Base-by-base conservation (phyloP, 2,113 vertebrate genomes). In the Perccottus glenii region DNA sequence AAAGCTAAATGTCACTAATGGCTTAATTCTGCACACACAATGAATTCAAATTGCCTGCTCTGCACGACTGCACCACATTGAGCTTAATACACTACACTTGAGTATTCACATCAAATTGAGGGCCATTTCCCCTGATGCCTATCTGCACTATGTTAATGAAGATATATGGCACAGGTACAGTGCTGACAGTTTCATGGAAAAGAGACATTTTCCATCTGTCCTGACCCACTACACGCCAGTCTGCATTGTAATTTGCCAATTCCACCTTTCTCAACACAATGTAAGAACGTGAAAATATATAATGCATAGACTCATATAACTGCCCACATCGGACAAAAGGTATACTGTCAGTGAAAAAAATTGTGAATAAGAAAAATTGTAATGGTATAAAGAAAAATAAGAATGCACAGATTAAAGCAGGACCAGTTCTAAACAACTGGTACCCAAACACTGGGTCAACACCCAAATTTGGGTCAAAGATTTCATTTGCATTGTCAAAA, bases 131-230 rank as follows among this genome's bases (percentile, higher is more conserved):
- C 82, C 67, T 6, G 70, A 74, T 78, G 78, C 72, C 75, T 68
- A 67, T 85, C 72, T 82, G 58, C 14, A 55, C 73, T 16, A 36
- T 59, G 32, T 66, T 86, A 86, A 88, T 87, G 88, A 89, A 87
- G 86, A 89, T 68, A 53, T 76, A 88, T 84, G 53, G 60, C 8
- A 7, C 79, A 89, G 84, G 88, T 86, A 73, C 42, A 65, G 64
- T 50, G 64, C 75, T 84, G 85, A 87, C 81, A 85, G 78, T 85
- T 86, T 70, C 70, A 77, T 40, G 74, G 58, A 73, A 73, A 73
- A 70, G 45, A 85, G 82, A 86, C 75, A 81, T 64, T 42, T 66
- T 76, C 85, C 61, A 67, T 86, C 84, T 80, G 79, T 81, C 74
- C 69, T 8, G 15, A 78, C 62, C 60, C 61, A 59, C 52, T 49